Conservation (phyloP, 2,113 vertebrate genomes). For the Pao palembangensis region DNA sequence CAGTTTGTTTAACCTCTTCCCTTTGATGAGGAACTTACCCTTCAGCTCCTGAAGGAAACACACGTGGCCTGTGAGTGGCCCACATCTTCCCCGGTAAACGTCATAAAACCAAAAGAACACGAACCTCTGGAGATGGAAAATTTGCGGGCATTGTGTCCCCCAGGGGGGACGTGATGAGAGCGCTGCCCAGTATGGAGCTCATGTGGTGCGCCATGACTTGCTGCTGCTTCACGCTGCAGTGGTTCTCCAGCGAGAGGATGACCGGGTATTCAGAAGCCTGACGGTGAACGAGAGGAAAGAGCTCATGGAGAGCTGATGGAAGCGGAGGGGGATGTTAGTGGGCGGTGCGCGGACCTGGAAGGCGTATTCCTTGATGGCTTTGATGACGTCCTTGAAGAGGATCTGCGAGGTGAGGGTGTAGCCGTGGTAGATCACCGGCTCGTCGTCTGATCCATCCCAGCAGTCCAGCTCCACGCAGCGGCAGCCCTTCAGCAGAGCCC, state of each 20-base stretch:
- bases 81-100: background rate
- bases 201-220: conserved; percentile 85
- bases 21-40: conserved; percentile 91
- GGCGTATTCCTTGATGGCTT: conserved; percentile 89
- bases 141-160: conserved; percentile 74
- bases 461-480: conserved; percentile 96
- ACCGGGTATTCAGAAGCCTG: conserved; percentile 89
- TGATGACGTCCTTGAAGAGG: conserved; percentile 89
- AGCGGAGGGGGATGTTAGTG: background rate
- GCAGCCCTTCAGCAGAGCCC: conserved; percentile 91
- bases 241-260: conserved; percentile 96
- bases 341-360: conserved; percentile 81
- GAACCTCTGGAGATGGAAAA: conserved; percentile 91
- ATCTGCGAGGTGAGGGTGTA: conserved; percentile 96
- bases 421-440: conserved; percentile 93
- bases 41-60: conserved; percentile 80
- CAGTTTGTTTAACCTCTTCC: conserved; percentile 86
- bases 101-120: background rate
- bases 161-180: conserved; percentile 81
- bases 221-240: conserved; percentile 92
- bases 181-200: conserved; percentile 81
- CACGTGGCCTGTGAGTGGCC: conserved; percentile 1
- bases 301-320: background rate
- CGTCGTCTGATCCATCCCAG: conserved; percentile 88
- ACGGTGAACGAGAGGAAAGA: background rate